A percentile compares a stretch with the other conserved stretches of the same genome.
phyloP scores from a whole-genome alignment of 2,113 vertebrate genomes.

The Pipra filicauda region DNA sequence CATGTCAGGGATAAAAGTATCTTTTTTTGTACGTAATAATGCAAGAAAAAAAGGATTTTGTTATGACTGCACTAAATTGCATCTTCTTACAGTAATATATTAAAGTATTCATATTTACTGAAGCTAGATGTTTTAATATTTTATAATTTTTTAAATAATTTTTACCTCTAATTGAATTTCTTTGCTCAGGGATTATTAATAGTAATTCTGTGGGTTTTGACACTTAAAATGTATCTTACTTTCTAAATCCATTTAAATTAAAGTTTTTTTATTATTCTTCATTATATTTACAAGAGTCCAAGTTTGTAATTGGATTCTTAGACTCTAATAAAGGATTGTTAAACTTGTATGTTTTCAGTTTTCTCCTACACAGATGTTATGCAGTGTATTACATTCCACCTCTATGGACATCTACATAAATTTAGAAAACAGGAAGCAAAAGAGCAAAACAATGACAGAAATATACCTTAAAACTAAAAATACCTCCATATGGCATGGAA shows the following conservation, averaged over 20 bases:
- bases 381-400: background rate
- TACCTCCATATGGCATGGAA: background rate
- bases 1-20: background rate
- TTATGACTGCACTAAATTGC: background rate
- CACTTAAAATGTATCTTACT: background rate
- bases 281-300: background rate
- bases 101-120: background rate
- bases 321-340: background rate
- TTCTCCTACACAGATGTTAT: background rate
- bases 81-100: background rate
- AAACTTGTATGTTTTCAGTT: background rate
- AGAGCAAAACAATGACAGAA: background rate
- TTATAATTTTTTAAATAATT: background rate
- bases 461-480: background rate
- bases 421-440: background rate
- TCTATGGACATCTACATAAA: background rate
- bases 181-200: background rate
- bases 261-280: background rate
- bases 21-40: background rate
- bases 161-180: background rate
- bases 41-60: background rate
- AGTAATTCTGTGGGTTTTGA: background rate
- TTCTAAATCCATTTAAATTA: conserved; percentile 5
- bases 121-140: background rate
- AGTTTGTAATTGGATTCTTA: background rate